Evolutionary conservation across 1,140 invertebrate species (phyloP).

Genomic region (Metaphire vulgaris): DNA sequence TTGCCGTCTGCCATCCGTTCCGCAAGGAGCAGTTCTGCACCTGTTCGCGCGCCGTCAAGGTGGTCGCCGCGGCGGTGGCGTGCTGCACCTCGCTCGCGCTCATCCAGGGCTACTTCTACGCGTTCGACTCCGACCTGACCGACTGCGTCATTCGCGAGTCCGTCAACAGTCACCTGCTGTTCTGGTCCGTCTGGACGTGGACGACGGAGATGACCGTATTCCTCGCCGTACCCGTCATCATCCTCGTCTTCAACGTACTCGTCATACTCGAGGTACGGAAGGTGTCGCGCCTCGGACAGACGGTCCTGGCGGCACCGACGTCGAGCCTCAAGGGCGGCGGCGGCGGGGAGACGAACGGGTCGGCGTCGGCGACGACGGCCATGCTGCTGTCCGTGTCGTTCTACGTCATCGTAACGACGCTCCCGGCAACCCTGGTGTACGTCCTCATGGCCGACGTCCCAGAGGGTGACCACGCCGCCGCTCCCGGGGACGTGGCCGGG

Average conservation of each 20-base stretch:
- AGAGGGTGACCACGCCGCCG: constrained; percentile 17
- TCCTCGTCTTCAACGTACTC: constrained; percentile 45
- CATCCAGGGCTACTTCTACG: constrained; percentile 49
- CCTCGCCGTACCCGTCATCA: constrained; percentile 40
- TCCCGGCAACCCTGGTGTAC: constrained; percentile 47
- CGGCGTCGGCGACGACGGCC: constrained; percentile 40
- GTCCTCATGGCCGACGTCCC: constrained; percentile 34
- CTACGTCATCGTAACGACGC: constrained; percentile 46
- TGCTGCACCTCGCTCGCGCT: constrained; percentile 33
- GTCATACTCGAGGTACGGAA: constrained; percentile 45
- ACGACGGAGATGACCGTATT: constrained; percentile 44
- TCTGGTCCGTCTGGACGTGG: constrained; percentile 44
- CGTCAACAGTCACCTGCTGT: constrained; percentile 14
- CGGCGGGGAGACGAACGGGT: not conserved
- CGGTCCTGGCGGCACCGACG: not conserved
- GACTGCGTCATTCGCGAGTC: constrained; percentile 21
- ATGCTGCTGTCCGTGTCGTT: constrained; percentile 49
- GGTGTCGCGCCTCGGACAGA: not conserved
- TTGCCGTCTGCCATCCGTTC: constrained; percentile 71
- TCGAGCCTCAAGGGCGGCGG: not conserved
- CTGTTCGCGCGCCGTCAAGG: constrained; percentile 63
- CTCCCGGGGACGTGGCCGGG: constrained; percentile 24
- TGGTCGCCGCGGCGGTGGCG: constrained; percentile 50
- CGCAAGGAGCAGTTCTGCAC: constrained; percentile 71
- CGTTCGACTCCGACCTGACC: constrained; percentile 32